A percentile compares a stretch with the other conserved stretches of the same genome.
phyloP scores from a whole-genome alignment of 2,113 vertebrate genomes.

The Caranx melampygus region DNA sequence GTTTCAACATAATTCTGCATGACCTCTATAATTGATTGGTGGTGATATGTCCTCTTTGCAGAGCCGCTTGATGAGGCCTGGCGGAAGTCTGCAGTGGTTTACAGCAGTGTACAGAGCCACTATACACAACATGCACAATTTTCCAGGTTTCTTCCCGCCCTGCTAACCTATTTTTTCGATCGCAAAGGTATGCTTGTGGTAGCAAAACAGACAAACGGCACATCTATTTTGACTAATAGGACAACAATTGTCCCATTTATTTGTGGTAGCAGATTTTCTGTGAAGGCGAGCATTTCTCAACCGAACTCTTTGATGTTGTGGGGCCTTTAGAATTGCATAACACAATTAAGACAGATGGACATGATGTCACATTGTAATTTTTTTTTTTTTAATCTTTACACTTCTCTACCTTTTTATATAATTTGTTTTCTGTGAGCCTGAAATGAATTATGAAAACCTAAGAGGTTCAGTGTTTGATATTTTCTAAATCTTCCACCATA shows the following conservation, averaged over 20 bases:
- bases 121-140: conserved; percentile 63
- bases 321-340: conserved; percentile 33
- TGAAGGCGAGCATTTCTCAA: conserved; percentile 66
- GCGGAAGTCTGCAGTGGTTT: conserved; percentile 74
- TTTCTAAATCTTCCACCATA: conserved; percentile 15
- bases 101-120: conserved; percentile 38
- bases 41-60: conserved; percentile 42
- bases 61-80: conserved; percentile 35
- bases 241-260: conserved; percentile 80
- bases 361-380: background rate
- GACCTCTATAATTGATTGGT: conserved; percentile 55
- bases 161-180: conserved; percentile 81
- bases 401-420: background rate
- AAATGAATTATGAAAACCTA: conserved; percentile 10
- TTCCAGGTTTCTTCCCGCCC: conserved; percentile 76
- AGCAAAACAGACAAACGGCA: conserved; percentile 74
- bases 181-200: conserved; percentile 77
- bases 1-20: conserved; percentile 17
- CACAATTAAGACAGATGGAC: background rate
- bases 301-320: conserved; percentile 17
- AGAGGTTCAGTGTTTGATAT: conserved; percentile 7
- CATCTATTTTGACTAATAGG: conserved; percentile 80
- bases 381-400: conserved; percentile 7
- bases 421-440: background rate
- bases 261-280: conserved; percentile 68